Evolutionary conservation across 2,888 invertebrate species (phyloP), one percentile per base, ranked within the genome.

Genomic region (Griposia aprilina): DNA sequence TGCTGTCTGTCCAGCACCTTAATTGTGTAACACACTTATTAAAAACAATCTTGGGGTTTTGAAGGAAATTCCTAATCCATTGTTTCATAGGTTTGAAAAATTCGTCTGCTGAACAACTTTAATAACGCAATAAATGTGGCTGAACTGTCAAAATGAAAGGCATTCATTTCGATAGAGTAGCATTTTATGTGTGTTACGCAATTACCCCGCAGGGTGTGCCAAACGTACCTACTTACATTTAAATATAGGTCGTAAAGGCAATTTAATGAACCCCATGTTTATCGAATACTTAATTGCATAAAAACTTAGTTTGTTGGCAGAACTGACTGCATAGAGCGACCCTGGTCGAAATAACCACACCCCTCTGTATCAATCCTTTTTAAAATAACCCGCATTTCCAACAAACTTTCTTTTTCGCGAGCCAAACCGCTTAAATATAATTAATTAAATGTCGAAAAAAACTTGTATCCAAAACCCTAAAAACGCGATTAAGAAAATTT

Each of bases 401-500:
- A 0, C 11, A 57, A 65, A 74, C 26, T 70, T 74, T 76, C 67
- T 65, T 80, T 68, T 75, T 81, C 30, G 7, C 23, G 36, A 62
- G 41, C 62, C n/a, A 50, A 66, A 73, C 62, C 73, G 11, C 69
- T 84, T 79, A n/a, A 73, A 82, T 81, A 80, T n/a, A n/a, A n/a
- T 83, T 82, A 84, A 88, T 85, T 80, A 85, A 83, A 81, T 59
- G 70, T 60, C n/a, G n/a, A 57, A 87, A 83, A 87, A 87, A 78
- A 65, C 72, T 74, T 74, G 78, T 82, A 68, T 65, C 59, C 67
- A 7, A 73, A 77, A 66, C 72, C 76, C 66, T 77, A 68, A 80
- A 85, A 83, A 76, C 23, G 63, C 78, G 81, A 85, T 87, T 86
- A 86, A 74, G 83, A 66, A 82, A 86, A 87, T 86, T 88, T 87